Conservation (phyloP, 2,113 vertebrate species). For the Erpornis zantholeuca region DNA sequence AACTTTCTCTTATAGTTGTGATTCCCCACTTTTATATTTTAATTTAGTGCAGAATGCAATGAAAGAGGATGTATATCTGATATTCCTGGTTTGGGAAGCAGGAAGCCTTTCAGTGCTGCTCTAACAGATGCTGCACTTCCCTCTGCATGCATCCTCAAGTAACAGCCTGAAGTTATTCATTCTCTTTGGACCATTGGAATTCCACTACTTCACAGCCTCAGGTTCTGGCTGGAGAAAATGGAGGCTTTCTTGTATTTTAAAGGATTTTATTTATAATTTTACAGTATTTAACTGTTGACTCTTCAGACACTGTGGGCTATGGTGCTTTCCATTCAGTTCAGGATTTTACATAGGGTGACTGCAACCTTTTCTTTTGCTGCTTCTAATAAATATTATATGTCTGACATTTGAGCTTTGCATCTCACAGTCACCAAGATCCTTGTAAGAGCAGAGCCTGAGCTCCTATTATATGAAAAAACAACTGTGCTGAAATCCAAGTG, state of each 20-base stretch:
- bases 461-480: background rate
- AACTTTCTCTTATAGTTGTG: background rate
- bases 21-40: background rate
- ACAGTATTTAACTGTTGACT: background rate
- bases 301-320: background rate
- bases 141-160: background rate
- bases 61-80: background rate
- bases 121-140: background rate
- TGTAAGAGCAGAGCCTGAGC: background rate
- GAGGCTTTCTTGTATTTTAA: background rate
- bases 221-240: background rate
- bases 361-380: background rate
- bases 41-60: background rate
- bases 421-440: background rate
- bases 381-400: constrained; percentile 23
- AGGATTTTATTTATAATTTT: background rate
- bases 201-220: background rate
- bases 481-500: background rate
- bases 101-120: background rate
- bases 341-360: background rate
- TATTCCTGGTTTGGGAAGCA: background rate
- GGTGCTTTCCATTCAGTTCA: background rate
- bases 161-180: background rate
- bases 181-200: background rate
- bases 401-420: constrained; percentile 11